A percentile compares a stretch with the other conserved stretches of the same genome.
Conservation (phyloP, 1,140 invertebrate genomes). For the Micrasema longulum region DNA sequence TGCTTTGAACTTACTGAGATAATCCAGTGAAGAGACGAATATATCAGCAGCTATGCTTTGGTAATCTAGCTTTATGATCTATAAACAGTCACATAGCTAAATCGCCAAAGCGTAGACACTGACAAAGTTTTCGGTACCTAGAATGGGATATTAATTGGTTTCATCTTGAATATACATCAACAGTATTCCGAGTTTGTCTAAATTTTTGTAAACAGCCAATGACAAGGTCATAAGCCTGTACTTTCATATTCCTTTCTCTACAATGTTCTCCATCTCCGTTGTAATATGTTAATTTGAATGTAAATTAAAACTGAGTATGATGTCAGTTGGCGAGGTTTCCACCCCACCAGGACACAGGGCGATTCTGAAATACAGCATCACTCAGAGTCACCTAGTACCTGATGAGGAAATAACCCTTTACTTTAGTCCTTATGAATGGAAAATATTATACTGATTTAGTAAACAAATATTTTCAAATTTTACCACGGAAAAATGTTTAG, state of each 20-base stretch:
- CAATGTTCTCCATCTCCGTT: too few species aligned
- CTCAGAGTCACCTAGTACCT: slow-evolving; percentile 90
- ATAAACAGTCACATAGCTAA: slow-evolving; percentile 89
- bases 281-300: not conserved
- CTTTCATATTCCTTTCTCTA: too few species aligned
- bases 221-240: too few species aligned
- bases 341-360: slow-evolving; percentile 59
- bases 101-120: slow-evolving; percentile 87
- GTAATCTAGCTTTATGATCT: slow-evolving; percentile 95
- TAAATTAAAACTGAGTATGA: too few species aligned
- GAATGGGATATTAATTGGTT: too few species aligned
- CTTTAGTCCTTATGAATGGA: too few species aligned
- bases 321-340: slow-evolving; percentile 48
- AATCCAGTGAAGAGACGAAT: not conserved
- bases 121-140: not conserved
- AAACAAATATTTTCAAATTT: too few species aligned
- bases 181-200: too few species aligned
- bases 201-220: too few species aligned
- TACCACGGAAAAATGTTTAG: too few species aligned
- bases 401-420: slow-evolving; percentile 62
- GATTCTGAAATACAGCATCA: slow-evolving; percentile 64
- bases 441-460: too few species aligned
- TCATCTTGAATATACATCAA: too few species aligned
- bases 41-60: slow-evolving; percentile 78
- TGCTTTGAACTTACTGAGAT: not conserved